phyloP scores from a whole-genome alignment of 2,113 vertebrate species.

The Andinoacara biseriatus region DNA sequence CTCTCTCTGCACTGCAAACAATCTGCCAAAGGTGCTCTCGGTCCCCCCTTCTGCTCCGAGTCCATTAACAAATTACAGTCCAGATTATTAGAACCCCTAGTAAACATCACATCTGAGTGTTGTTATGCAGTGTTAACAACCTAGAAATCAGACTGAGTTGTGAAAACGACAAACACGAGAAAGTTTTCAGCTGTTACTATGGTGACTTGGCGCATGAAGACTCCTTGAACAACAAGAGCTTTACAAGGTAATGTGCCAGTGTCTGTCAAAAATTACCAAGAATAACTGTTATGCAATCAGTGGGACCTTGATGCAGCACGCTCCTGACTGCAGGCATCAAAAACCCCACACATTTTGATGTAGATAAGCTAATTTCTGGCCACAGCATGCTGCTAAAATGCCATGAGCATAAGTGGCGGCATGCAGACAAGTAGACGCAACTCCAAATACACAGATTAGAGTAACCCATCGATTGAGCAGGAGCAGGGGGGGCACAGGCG shows the following conservation, averaged over 20 bases:
- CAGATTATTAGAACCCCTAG: not conserved
- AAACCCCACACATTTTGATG: not conserved
- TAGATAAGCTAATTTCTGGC: not conserved
- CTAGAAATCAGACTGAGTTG: slow-evolving; percentile 1
- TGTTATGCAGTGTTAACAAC: slow-evolving; percentile 19
- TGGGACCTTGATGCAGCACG: not conserved
- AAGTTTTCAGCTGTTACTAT: slow-evolving; percentile 72
- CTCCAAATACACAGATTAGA: slow-evolving; percentile 5
- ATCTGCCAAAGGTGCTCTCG: slow-evolving; percentile 8
- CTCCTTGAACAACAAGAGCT: slow-evolving; percentile 40
- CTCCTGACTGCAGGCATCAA: slow-evolving; percentile 3
- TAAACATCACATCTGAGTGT: slow-evolving; percentile 26
- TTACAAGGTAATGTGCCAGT: slow-evolving; percentile 28
- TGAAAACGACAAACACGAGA: slow-evolving; percentile 55
- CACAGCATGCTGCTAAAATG: not conserved
- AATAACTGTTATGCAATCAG: slow-evolving; percentile 64
- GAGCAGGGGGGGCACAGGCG: not conserved
- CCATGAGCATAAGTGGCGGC: not conserved
- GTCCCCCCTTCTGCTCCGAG: not conserved
- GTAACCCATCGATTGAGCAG: not conserved
- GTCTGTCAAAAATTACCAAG: slow-evolving; percentile 55
- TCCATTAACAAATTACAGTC: slow-evolving; percentile 25
- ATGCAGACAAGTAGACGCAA: slow-evolving; percentile 5
- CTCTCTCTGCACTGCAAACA: not conserved
- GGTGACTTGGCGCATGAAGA: slow-evolving; percentile 48